Percentiles rank a stretch among this genome's conserved stretches.
Conservation (phyloP, 2,888 invertebrate genomes). For the Melanostoma mellinum region DNA sequence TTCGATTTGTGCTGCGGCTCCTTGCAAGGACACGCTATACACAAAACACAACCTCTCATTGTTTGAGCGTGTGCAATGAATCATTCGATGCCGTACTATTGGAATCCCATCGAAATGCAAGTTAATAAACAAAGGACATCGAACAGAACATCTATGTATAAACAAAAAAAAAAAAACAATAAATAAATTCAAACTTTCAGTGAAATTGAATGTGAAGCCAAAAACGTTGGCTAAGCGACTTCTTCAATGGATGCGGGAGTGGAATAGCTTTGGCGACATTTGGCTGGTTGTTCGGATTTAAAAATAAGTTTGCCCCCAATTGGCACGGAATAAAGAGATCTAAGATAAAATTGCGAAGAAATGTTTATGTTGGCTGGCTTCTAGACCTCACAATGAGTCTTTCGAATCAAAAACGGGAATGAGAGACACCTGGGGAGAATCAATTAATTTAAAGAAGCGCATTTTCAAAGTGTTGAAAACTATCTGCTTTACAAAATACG, state of each 20-base stretch:
- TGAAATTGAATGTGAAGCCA: conserved; percentile 55
- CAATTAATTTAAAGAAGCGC: no score
- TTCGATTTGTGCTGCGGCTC: conserved; percentile 64
- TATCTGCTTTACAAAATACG: no score
- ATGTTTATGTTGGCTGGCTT: no score
- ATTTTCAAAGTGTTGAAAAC: no score
- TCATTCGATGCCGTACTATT: conserved; percentile 58
- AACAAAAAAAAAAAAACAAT: conserved; percentile 32
- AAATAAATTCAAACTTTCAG: conserved; percentile 51
- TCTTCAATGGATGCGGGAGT: neutral
- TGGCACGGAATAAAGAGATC: no score
- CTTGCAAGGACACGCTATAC: conserved; percentile 46
- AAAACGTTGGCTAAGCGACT: conserved; percentile 42
- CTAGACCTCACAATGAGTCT: no score
- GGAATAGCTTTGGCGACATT: neutral
- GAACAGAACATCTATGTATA: neutral
- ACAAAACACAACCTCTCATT: conserved; percentile 28
- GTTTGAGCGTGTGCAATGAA: conserved; percentile 58
- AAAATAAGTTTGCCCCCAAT: no score
- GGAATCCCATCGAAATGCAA: conserved; percentile 53
- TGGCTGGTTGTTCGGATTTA: neutral
- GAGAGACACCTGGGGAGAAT: no score
- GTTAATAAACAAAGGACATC: conserved; percentile 55
- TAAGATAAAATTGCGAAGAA: no score
- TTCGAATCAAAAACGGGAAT: no score